phyloP scores from a whole-genome alignment of 2,797 vertebrate species.

The Poeciliopsis turneri region DNA sequence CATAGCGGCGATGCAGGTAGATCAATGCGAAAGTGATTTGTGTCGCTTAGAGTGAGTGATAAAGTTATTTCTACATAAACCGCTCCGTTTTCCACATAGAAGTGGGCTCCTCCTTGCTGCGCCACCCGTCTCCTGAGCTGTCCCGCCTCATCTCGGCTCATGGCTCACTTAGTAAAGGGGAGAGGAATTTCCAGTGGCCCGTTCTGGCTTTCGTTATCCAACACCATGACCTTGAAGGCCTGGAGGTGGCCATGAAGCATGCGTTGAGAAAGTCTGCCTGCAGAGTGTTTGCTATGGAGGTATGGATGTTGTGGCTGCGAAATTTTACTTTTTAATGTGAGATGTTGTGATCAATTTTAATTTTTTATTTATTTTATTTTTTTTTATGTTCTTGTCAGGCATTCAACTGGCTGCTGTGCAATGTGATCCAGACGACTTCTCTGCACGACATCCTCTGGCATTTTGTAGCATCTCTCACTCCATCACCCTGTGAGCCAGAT shows the following conservation, averaged over 20 bases:
- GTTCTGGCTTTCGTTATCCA: slow-evolving; percentile 98
- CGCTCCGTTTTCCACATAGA: slow-evolving; percentile 74
- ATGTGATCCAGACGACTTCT: slow-evolving; percentile 98
- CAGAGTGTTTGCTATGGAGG: slow-evolving; percentile 99
- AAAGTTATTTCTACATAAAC: slow-evolving; percentile 1
- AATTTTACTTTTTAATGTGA: background rate
- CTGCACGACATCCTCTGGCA: slow-evolving; percentile 99
- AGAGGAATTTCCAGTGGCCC: slow-evolving; percentile 99
- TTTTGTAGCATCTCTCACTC: slow-evolving; percentile 97
- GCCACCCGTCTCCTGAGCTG: slow-evolving; percentile 97
- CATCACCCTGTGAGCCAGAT: slow-evolving; percentile 92
- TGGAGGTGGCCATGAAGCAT: slow-evolving; percentile 98
- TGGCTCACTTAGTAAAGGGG: slow-evolving; percentile 97
- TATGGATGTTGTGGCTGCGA: slow-evolving; percentile 45
- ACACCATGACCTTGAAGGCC: slow-evolving; percentile 97
- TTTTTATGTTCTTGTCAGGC: slow-evolving; percentile 78
- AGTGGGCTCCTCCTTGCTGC: slow-evolving; percentile 96
- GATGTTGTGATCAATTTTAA: background rate
- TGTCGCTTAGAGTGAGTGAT: background rate
- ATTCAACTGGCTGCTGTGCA: slow-evolving; percentile 99
- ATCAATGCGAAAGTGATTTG: background rate
- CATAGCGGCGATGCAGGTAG: slow-evolving; percentile 98
- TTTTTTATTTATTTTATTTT: background rate
- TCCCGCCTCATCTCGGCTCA: slow-evolving; percentile 98
- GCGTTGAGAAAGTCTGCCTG: slow-evolving; percentile 98